A percentile compares a stretch with the other conserved stretches of the same genome.
phyloP scores from a whole-genome alignment of 2,888 invertebrate species.

The Sepiola atlantica region DNA sequence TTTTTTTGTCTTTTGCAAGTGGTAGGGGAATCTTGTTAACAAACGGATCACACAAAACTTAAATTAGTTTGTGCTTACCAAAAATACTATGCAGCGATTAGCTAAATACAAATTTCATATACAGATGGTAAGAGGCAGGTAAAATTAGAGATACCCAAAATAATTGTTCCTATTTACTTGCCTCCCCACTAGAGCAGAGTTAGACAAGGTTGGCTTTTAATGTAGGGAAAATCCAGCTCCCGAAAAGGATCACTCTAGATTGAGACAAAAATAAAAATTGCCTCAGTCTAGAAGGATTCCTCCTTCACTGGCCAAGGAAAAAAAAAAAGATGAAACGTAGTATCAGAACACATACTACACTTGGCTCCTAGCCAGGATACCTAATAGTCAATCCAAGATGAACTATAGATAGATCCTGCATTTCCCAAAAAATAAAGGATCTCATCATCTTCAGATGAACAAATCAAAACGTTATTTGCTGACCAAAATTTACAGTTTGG shows the following conservation, averaged over 20 bases:
- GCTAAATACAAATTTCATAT: neutral
- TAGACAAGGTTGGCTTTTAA: no score
- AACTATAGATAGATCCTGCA: neutral
- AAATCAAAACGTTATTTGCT: neutral
- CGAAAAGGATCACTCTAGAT: no score
- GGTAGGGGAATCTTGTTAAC: neutral
- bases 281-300: no score
- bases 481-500: neutral
- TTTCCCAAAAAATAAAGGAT: neutral
- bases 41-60: neutral
- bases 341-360: no score
- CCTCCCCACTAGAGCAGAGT: no score
- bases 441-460: neutral
- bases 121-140: neutral
- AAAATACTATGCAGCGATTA: neutral
- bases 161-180: no score
- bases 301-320: no score
- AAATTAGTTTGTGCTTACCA: neutral
- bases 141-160: neutral
- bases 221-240: no score
- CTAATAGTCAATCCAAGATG: neutral
- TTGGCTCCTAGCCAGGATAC: neutral
- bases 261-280: no score
- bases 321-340: no score
- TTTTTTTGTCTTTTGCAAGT: neutral